Percentiles rank a stretch among this genome's conserved stretches.
Evolutionary conservation across 2,888 invertebrate species (phyloP).

Genomic region (Bombylius major): DNA sequence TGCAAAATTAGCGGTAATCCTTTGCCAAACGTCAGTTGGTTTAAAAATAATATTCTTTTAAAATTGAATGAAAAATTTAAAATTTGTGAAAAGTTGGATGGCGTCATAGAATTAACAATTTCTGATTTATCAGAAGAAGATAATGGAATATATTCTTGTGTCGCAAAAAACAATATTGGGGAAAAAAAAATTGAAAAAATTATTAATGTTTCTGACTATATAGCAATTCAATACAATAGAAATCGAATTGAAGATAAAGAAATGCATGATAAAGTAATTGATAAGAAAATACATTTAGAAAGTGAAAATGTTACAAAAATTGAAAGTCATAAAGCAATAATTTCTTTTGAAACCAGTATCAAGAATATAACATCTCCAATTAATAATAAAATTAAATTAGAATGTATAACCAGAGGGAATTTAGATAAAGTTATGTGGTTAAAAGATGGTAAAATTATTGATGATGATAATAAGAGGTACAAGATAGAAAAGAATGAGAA

Average conservation of each 20-base stretch:
- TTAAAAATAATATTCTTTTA: slow-evolving; percentile 50
- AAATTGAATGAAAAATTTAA: slow-evolving; percentile 43
- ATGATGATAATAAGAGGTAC: slow-evolving; percentile 33
- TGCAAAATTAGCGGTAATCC: slow-evolving; percentile 65
- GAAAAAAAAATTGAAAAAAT: slow-evolving; percentile 33
- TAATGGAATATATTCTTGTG: slow-evolving; percentile 62
- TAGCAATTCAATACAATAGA: slow-evolving; percentile 14
- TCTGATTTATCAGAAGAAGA: slow-evolving; percentile 49
- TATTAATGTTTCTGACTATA: slow-evolving; percentile 28
- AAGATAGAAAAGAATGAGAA: slow-evolving; percentile 41
- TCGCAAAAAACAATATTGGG: slow-evolving; percentile 57
- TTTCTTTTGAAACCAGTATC: slow-evolving; percentile 59
- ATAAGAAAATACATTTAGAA: slow-evolving; percentile 10
- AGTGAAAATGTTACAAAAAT: slow-evolving; percentile 10
- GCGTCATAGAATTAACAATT: slow-evolving; percentile 56
- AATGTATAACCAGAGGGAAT: slow-evolving; percentile 61
- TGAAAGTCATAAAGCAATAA: slow-evolving; percentile 48
- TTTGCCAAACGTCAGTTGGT: slow-evolving; percentile 54
- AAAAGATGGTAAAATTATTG: slow-evolving; percentile 45
- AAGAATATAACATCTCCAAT: slow-evolving; percentile 62
- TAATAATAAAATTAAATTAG: slow-evolving; percentile 61
- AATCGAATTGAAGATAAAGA: slow-evolving; percentile 17
- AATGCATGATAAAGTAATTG: not conserved
- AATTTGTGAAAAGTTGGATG: slow-evolving; percentile 47
- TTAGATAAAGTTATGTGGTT: slow-evolving; percentile 62